Evolutionary conservation across 2,113 vertebrate genomes (phyloP).

Genomic region (Callopanchax toddi): DNA sequence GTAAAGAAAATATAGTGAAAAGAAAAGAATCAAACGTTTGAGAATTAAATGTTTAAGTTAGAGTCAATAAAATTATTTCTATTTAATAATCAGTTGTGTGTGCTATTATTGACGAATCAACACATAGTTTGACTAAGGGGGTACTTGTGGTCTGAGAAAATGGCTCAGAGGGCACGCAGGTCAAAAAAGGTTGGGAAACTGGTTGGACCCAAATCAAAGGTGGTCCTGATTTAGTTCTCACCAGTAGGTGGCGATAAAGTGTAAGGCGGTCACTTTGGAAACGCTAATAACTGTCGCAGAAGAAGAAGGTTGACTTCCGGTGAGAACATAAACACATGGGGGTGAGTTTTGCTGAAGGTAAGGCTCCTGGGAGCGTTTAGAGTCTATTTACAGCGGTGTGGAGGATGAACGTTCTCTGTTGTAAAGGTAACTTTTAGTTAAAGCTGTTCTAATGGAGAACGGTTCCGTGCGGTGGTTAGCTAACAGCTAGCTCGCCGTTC

Average conservation of each 20-base stretch:
- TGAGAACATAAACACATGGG: conserved; percentile 19
- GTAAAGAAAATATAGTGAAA: too few relatives aligned
- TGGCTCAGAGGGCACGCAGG: too few relatives aligned
- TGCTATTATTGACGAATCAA: too few relatives aligned
- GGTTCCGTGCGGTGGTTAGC: neutral
- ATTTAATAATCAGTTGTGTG: too few relatives aligned
- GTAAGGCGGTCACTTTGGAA: neutral
- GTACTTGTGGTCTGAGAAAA: too few relatives aligned
- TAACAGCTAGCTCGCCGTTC: neutral
- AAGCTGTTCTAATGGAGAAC: neutral
- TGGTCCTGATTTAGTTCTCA: neutral
- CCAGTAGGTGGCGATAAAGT: neutral
- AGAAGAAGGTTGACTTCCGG: conserved; percentile 27
- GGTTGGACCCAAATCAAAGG: too few relatives aligned
- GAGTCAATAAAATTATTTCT: too few relatives aligned
- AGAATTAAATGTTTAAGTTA: too few relatives aligned
- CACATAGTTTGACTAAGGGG: too few relatives aligned
- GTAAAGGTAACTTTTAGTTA: neutral
- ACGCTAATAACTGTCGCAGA: neutral
- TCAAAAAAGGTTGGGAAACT: too few relatives aligned
- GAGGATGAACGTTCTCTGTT: neutral
- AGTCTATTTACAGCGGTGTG: neutral
- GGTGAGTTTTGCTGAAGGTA: conserved; percentile 4
- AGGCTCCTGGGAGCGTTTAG: neutral
- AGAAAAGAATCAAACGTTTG: too few relatives aligned